Base-by-base conservation (phyloP, 2,888 invertebrate species). In the Rhodophaea formosa region DNA sequence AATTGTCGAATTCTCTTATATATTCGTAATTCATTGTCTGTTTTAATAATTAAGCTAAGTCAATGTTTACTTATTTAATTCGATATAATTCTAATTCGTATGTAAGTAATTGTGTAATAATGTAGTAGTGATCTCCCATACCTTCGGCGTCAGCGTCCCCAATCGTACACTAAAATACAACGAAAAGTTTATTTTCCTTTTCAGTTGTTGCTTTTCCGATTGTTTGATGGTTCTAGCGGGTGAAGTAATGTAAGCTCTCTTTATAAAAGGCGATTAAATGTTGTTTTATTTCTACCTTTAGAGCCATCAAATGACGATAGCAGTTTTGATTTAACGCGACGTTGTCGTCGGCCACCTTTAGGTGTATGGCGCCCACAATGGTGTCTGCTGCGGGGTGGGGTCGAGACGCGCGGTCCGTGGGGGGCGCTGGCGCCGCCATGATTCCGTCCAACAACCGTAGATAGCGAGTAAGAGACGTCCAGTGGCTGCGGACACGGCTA, bases 371-470 rank as follows among this genome's bases (percentile, higher is more conserved):
- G 55, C 49, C 46, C 62, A 66, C 65, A 54, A 64, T 66, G 61
- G 65, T 57, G 64, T 55, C 23, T 42, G 59, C 17, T 42, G 23
- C 65, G 65, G 65, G 59, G 69, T 69, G 77, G 71, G 66, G 60
- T 8, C 56, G 53, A 46, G 59, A 58, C 60, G 65, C 67, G 68
- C 63, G 56, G 73, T n/a, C n/a, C 70, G 71, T 60, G 64, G 61
- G 69, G 77, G 87, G 70, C 82, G 82, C 78, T 82, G 84, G 70
- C 80, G 86, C 85, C 86, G 88, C 89, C 86, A 87, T 86, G 91
- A 92, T 92, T 92, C 92, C 91, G 92, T 92, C 92, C 92, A 92
- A 90, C 84, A 86, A 88, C 87, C 85, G 85, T 92, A 91, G 90
- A 86, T 91, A 91, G 91, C 90, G 89, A 86, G 90, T 91, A 91